phyloP scores from a whole-genome alignment of 1,140 invertebrate species.

The Bradysia coprophila region DNA sequence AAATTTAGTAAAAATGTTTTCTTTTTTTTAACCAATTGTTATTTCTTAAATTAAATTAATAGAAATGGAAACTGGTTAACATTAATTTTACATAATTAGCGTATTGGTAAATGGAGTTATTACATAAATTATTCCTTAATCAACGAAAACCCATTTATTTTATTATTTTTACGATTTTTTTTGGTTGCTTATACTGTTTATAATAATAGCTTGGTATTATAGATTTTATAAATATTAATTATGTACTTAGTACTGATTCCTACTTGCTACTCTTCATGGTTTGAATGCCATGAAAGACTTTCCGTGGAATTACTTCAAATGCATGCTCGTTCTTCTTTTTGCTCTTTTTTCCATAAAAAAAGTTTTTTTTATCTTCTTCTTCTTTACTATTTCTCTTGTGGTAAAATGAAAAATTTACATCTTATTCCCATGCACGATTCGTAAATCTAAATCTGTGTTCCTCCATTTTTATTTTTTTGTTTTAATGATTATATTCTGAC shows the following conservation, averaged over 20 bases:
- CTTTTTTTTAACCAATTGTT: too few relatives aligned
- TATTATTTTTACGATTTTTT: neutral
- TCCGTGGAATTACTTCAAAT: neutral
- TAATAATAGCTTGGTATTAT: slow-evolving; percentile 4
- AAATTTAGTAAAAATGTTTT: too few relatives aligned
- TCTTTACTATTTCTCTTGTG: neutral
- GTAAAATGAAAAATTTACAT: neutral
- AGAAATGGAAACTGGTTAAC: too few relatives aligned
- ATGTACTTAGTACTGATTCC: slow-evolving; percentile 3
- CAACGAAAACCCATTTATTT: slow-evolving; percentile 1
- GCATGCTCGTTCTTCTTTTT: slow-evolving; percentile 4
- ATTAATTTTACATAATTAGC: too few relatives aligned
- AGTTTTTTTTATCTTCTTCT: neutral
- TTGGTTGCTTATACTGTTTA: neutral
- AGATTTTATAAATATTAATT: slow-evolving; percentile 3
- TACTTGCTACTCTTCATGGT: slow-evolving; percentile 2
- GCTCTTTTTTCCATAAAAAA: neutral
- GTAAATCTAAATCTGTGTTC: too few relatives aligned
- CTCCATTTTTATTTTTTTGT: too few relatives aligned
- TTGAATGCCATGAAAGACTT: neutral
- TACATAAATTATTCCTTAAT: too few relatives aligned
- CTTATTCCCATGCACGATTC: neutral
- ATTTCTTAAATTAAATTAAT: too few relatives aligned
- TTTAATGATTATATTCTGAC: neutral
- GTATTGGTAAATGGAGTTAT: too few relatives aligned